phyloP scores from a whole-genome alignment of 2,797 vertebrate genomes.

The Helicolenus hilgendorfi region DNA sequence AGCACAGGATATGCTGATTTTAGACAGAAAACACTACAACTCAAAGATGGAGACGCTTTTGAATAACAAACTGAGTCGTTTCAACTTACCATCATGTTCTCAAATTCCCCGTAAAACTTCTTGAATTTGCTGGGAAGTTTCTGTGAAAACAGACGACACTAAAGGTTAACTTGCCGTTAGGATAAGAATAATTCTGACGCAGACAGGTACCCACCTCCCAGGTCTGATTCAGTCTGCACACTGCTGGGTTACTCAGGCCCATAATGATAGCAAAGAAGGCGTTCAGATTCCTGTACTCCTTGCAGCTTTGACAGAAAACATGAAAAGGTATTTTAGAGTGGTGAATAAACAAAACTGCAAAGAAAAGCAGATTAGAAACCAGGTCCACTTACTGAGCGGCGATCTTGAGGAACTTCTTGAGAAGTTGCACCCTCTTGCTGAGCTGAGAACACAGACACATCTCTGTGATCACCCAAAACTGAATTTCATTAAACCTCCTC shows the following conservation, averaged over 20 bases:
- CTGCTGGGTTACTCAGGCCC: slow-evolving; percentile 97
- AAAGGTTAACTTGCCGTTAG: not conserved
- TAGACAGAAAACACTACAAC: not conserved
- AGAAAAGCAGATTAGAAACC: not conserved
- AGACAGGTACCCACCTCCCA: slow-evolving; percentile 95
- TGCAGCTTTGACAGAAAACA: slow-evolving; percentile 91
- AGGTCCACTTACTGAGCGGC: slow-evolving; percentile 95
- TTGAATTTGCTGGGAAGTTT: slow-evolving; percentile 99
- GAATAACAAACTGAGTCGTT: rapidly evolving
- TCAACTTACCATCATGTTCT: slow-evolving; percentile 97
- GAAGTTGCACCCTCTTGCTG: slow-evolving; percentile 97
- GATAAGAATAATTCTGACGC: not conserved
- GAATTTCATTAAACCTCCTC: slow-evolving; percentile 98
- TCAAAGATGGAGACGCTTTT: not conserved
- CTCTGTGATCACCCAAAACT: slow-evolving; percentile 99
- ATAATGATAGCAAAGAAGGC: slow-evolving; percentile 98
- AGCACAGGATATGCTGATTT: not conserved
- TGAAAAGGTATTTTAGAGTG: not conserved
- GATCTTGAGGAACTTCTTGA: slow-evolving; percentile 99
- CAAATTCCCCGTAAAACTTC: slow-evolving; percentile 98
- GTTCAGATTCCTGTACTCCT: slow-evolving; percentile 98
- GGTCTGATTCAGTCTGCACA: slow-evolving; percentile 95
- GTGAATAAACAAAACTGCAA: not conserved
- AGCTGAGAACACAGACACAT: slow-evolving; percentile 96
- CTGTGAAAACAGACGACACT: slow-evolving; percentile 83